These are phyloP conservation scores for Eudorcas thomsonii DNA, from an alignment of 2,113 vertebrate species.

Conservation along the genomic window DNA sequence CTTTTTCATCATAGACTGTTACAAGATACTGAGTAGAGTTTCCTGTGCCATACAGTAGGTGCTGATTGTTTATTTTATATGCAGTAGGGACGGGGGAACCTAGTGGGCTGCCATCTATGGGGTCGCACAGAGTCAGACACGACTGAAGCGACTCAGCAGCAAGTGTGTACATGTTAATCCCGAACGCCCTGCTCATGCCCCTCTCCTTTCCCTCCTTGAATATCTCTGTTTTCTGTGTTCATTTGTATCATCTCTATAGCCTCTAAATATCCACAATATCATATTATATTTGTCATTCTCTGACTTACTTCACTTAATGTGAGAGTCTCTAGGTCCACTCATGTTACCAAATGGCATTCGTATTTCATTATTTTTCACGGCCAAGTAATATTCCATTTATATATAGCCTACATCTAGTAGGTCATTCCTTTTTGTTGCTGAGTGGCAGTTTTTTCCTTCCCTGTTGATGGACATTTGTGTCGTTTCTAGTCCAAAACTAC, in stretches of 20 bases:
- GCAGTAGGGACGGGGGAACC: background rate
- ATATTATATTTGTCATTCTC: background rate
- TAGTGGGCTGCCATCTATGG: too few relatives aligned
- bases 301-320: background rate
- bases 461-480: background rate
- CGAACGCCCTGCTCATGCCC: background rate
- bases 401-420: background rate
- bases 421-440: background rate
- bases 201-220: background rate
- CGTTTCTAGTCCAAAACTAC: background rate
- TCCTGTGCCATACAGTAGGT: background rate
- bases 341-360: background rate
- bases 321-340: background rate
- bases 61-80: background rate
- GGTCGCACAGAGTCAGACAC: accelerated
- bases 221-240: background rate
- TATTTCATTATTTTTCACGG: background rate
- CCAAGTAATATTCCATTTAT: too few relatives aligned
- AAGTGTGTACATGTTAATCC: too few relatives aligned
- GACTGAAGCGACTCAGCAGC: too few relatives aligned
- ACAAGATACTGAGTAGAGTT: background rate
- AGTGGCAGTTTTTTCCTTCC: background rate
- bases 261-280: background rate
- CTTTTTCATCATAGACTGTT: background rate
- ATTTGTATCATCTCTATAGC: background rate